Evolutionary conservation across 1,140 invertebrate genomes (phyloP), one percentile per base, ranked within the genome.

Genomic region (Gryllus bimaculatus): DNA sequence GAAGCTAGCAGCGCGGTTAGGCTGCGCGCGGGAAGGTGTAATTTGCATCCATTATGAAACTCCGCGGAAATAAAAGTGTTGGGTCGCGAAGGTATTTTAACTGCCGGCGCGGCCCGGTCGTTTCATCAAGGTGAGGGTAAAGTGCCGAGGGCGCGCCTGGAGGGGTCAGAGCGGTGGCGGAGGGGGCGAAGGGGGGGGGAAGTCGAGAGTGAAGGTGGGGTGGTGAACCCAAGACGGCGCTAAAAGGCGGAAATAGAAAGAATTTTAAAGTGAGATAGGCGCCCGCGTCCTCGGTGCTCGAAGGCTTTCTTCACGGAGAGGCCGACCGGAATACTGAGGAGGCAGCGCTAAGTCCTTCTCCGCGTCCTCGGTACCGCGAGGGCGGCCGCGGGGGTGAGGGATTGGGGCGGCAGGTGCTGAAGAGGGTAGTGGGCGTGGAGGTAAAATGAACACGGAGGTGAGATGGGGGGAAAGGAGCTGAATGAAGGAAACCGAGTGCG

Each of bases 61-160:
- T 18, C 54, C 10, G 54, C 54, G 10, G 54, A 66, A 66, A 66
- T 66, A 66, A 66, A 66, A 66, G 54, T 66, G 54, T 66, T 66
- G 54, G 54, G 54, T 66, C 54, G 54, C 54, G 54, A 66, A 66
- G 54, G 54, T 66, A 66, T 66, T 66, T 66, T 66, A 66, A 66
- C 54, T 66, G 54, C 54, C 54, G 54, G 54, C 54, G 54, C 0
- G 10, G 10, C 54, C 54, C 54, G 18, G 54, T 18, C 54, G 54
- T 66, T 66, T 66, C 54, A 66, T 66, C 54, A 66, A 66, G 54
- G 54, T 66, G 54, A 66, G 54, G 54, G 54, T 10, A 18, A 54
- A 66, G 26, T 2, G 26, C 26, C 26, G 26, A 39, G 26, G 26
- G 26, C 26, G 26, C 26, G 26, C 26, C 26, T 39, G 1, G 5